Conservation (phyloP, 30 jellyfish, hydroid and myxozoan species). For the Turritopsis rubra region DNA sequence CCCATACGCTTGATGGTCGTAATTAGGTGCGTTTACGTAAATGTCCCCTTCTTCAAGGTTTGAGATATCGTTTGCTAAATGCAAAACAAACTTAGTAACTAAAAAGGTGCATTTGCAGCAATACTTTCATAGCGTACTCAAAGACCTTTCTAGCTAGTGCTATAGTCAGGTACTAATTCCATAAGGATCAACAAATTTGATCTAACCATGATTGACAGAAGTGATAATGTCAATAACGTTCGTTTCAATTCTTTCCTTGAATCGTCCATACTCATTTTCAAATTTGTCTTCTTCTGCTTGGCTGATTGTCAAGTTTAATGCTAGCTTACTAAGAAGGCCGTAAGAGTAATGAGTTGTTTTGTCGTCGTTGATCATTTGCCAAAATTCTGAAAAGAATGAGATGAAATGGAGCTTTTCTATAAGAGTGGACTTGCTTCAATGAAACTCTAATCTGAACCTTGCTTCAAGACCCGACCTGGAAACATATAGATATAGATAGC, state of each 20-base stretch:
- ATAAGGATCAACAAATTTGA: neutral
- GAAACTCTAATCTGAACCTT: too few species aligned
- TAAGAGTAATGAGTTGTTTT: conserved; percentile 2
- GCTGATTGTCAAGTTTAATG: neutral
- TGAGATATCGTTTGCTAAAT: conserved; percentile 15
- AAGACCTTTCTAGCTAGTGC: too few species aligned
- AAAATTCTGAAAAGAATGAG: neutral
- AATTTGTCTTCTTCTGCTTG: conserved; percentile 21
- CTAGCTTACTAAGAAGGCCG: conserved; percentile 3
- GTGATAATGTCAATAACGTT: conserved; percentile 5
- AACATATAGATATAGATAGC: too few species aligned
- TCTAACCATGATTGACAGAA: conserved; percentile 4
- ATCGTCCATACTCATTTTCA: conserved; percentile 32
- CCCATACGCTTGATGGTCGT: neutral
- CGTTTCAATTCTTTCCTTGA: conserved; percentile 1
- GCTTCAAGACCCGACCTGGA: too few species aligned
- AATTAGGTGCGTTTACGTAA: neutral
- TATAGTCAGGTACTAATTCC: neutral
- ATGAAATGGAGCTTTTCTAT: too few species aligned
- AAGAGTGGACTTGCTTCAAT: too few species aligned
- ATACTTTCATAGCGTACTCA: too few species aligned
- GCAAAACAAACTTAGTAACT: too few species aligned
- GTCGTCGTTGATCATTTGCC: conserved; percentile 10
- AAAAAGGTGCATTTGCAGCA: too few species aligned
- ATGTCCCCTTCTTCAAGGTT: conserved; percentile 19